These are phyloP conservation scores for Naso thynnoides DNA, from an alignment of 2,797 vertebrate species.

Conservation along the genomic window DNA sequence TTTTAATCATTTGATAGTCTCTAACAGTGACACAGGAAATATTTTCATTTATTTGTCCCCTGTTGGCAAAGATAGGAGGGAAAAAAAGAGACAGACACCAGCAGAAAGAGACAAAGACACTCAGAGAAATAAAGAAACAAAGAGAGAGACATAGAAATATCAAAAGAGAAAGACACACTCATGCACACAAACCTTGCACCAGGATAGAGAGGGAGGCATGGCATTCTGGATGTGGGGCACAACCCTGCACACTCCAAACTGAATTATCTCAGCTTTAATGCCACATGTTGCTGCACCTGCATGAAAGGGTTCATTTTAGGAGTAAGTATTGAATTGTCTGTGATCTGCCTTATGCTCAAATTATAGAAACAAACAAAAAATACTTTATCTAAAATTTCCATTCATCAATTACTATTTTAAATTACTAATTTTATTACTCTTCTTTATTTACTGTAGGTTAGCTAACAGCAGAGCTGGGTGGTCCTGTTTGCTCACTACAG, in stretches of 20 bases:
- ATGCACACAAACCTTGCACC: too few species aligned
- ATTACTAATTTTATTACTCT: too few species aligned
- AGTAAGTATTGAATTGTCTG: constrained; percentile 1
- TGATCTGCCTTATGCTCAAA: constrained; percentile 11
- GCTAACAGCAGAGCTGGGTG: too few species aligned
- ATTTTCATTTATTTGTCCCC: constrained; percentile 24
- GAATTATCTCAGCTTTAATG: constrained; percentile 43
- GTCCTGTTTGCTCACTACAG: too few species aligned
- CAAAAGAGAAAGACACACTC: constrained; percentile 20
- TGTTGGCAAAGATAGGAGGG: constrained; percentile 19
- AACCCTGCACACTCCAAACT: constrained; percentile 30
- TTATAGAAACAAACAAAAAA: not conserved
- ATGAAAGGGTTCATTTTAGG: constrained; percentile 13
- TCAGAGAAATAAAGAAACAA: constrained; percentile 26
- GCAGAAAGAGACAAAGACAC: constrained; percentile 43
- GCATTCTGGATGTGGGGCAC: constrained; percentile 10
- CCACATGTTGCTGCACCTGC: constrained; percentile 15
- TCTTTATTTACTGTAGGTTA: too few species aligned
- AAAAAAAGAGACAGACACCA: constrained; percentile 21
- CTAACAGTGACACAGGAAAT: constrained; percentile 31
- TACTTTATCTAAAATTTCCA: not conserved
- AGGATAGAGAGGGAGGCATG: not conserved
- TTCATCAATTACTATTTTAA: not conserved
- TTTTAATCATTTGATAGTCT: constrained; percentile 32
- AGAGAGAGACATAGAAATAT: constrained; percentile 42